Conservation (phyloP, 1,140 invertebrate species). For the Anoplophora glabripennis region DNA sequence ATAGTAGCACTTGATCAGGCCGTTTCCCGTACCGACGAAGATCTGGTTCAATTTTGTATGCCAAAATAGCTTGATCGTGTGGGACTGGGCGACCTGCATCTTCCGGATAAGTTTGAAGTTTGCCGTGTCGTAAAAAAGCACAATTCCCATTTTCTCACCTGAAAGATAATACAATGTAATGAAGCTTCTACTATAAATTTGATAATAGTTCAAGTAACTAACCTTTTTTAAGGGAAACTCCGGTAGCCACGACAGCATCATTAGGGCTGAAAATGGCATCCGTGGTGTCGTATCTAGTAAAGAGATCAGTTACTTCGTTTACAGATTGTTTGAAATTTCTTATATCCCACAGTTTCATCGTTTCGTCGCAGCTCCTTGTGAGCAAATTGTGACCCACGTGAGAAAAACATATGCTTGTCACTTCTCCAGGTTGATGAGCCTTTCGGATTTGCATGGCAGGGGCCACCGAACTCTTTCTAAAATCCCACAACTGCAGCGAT, state of each 20-base stretch:
- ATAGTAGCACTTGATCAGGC: constrained; percentile 86
- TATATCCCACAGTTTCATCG: constrained; percentile 94
- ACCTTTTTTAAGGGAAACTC: constrained; percentile 74
- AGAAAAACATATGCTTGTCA: constrained; percentile 82
- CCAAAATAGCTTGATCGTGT: constrained; percentile 89
- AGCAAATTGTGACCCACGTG: constrained; percentile 80
- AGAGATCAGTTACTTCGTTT: constrained; percentile 66
- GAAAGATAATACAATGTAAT: constrained; percentile 16
- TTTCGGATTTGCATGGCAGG: constrained; percentile 72
- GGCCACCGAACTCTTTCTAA: constrained; percentile 79
- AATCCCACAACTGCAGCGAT: constrained; percentile 97
- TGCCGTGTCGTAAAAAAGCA: constrained; percentile 80
- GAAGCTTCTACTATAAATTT: not conserved
- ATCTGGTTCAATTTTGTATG: constrained; percentile 97
- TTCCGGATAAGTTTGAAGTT: constrained; percentile 74
- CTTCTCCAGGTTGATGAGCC: constrained; percentile 81
- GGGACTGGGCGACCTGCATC: constrained; percentile 73
- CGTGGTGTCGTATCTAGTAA: constrained; percentile 86
- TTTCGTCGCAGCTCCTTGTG: constrained; percentile 87
- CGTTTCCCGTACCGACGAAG: constrained; percentile 89
- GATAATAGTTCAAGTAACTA: constrained; percentile 14
- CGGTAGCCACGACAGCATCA: constrained; percentile 86
- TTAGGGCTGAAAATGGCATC: constrained; percentile 94
- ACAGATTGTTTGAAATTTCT: constrained; percentile 79
- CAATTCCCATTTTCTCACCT: constrained; percentile 63